Conservation (phyloP, 2,888 invertebrate genomes). For the Eurytoma californica region DNA sequence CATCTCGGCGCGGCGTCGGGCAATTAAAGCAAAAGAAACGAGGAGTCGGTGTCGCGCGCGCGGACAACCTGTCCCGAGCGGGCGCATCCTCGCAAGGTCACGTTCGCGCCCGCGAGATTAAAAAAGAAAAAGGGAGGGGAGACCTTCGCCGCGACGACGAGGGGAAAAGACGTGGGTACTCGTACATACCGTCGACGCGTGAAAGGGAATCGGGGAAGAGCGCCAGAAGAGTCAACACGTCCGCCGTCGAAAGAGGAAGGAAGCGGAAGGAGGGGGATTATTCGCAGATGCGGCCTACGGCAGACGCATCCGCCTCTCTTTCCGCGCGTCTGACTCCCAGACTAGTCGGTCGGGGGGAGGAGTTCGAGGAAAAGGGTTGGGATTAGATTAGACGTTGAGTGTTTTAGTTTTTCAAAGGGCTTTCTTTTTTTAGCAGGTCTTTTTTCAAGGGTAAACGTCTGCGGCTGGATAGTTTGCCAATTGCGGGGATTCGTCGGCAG, state of each 20-base stretch:
- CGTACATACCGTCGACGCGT: conserved; percentile 26
- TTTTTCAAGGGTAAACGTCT: too few relatives aligned
- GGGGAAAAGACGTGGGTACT: not conserved
- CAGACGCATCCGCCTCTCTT: conserved; percentile 18
- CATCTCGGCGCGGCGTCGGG: too few relatives aligned
- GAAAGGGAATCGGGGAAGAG: conserved; percentile 33
- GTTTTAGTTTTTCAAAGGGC: conserved; percentile 32
- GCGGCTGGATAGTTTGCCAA: too few relatives aligned
- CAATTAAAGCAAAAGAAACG: conserved; percentile 20
- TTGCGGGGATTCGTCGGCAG: too few relatives aligned
- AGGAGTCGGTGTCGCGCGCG: not conserved
- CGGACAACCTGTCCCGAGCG: not conserved
- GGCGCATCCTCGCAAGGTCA: conserved; percentile 58
- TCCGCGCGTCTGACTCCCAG: conserved; percentile 25
- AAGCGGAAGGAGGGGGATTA: conserved; percentile 38
- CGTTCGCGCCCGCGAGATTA: conserved; percentile 46
- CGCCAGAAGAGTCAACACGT: conserved; percentile 30
- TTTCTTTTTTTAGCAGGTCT: conserved; percentile 17
- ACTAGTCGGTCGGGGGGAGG: not conserved
- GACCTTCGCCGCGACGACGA: conserved; percentile 8
- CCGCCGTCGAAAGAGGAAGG: not conserved
- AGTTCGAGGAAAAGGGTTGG: conserved; percentile 20
- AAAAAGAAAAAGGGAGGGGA: conserved; percentile 32
- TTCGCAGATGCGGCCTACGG: conserved; percentile 38
- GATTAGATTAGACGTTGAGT: conserved; percentile 44